Percentiles rank a stretch among this genome's conserved stretches.
These are phyloP conservation scores for Anser cygnoides DNA, from an alignment of 2,113 vertebrate genomes.

Conservation along the genomic window DNA sequence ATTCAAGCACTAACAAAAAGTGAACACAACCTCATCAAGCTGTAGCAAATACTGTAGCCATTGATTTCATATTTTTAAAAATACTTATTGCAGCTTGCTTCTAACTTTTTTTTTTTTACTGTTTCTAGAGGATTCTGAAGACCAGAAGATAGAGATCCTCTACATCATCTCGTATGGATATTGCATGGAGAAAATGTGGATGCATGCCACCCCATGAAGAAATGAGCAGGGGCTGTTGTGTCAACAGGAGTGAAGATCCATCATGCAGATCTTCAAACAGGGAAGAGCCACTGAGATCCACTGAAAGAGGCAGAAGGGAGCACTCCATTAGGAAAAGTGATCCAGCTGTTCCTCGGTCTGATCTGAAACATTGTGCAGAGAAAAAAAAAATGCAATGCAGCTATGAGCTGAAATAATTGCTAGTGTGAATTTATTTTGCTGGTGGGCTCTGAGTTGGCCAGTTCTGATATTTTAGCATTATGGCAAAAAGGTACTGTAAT, in stretches of 20 bases:
- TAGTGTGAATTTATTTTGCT: background rate
- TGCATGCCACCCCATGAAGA: background rate
- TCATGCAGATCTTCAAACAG: background rate
- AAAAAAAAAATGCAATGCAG: background rate
- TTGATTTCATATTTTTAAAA: background rate
- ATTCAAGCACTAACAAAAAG: background rate
- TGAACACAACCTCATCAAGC: background rate
- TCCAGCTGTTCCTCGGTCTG: background rate
- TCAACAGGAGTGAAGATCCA: rapidly evolving
- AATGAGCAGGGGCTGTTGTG: background rate
- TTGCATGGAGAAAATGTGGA: background rate
- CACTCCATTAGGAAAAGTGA: background rate
- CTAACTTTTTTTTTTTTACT: background rate
- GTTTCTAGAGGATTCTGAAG: background rate
- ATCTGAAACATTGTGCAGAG: background rate
- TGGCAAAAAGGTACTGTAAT: background rate
- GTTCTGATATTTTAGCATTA: background rate
- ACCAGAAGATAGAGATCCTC: background rate
- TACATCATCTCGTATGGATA: rapidly evolving
- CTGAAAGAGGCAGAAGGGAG: background rate
- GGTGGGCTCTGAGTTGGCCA: background rate
- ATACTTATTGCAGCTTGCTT: background rate
- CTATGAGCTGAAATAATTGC: background rate
- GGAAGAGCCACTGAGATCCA: background rate
- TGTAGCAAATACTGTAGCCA: background rate